Conservation (phyloP, 2,113 vertebrate genomes). For the Chrysemys picta region DNA sequence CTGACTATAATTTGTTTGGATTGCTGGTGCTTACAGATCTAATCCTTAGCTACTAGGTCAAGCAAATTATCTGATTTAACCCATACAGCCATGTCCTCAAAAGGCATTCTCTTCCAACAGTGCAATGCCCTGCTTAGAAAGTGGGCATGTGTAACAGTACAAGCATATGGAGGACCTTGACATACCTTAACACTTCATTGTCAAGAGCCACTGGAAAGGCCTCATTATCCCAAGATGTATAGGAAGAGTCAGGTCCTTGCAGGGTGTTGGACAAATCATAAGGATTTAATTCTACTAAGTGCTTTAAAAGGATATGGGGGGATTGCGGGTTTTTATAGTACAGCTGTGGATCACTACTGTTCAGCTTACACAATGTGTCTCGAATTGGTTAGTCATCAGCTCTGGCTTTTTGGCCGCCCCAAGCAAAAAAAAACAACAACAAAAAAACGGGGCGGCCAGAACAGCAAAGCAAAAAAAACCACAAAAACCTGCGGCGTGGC, state of each 20-base stretch:
- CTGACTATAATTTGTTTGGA: slow-evolving; percentile 19
- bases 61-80: slow-evolving; percentile 19
- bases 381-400: accelerated
- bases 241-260: slow-evolving; percentile 25
- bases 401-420: too few relatives aligned
- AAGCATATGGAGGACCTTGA: neutral
- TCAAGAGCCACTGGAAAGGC: neutral
- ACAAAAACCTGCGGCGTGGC: too few relatives aligned
- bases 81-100: slow-evolving; percentile 29
- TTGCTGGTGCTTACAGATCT: slow-evolving; percentile 1
- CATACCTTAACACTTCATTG: neutral
- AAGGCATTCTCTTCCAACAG: slow-evolving; percentile 16
- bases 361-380: neutral
- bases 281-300: slow-evolving; percentile 61
- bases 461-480: too few relatives aligned
- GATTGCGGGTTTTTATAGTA: slow-evolving; percentile 20
- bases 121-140: neutral
- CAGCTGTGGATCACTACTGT: neutral
- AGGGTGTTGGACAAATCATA: neutral
- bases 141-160: neutral
- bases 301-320: slow-evolving; percentile 49
- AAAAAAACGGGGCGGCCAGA: too few relatives aligned
- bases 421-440: too few relatives aligned
- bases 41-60: slow-evolving; percentile 9
- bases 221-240: neutral